phyloP scores from a whole-genome alignment of 2,888 invertebrate genomes.

The Antitype chi region DNA sequence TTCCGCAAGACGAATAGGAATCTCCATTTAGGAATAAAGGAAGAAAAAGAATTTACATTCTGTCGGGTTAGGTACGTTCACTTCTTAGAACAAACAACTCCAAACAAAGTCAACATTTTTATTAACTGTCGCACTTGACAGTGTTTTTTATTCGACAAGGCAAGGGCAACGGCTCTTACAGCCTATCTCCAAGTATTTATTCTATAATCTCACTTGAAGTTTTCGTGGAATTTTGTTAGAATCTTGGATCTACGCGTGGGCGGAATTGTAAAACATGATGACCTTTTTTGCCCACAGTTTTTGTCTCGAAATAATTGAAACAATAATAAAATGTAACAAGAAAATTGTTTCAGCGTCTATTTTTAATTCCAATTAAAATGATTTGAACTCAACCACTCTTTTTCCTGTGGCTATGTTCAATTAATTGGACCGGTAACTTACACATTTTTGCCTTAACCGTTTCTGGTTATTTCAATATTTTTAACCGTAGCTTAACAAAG shows the following conservation, averaged over 20 bases:
- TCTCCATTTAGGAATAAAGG: conserved; percentile 70
- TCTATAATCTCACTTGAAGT: conserved; percentile 48
- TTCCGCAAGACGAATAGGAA: conserved; percentile 76
- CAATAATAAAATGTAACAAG: conserved; percentile 21
- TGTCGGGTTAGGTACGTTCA: conserved; percentile 76
- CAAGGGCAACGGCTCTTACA: conserved; percentile 30
- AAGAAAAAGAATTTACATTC: conserved; percentile 81
- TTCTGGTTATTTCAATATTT: neutral
- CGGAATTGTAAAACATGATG: conserved; percentile 4
- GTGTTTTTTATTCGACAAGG: conserved; percentile 34
- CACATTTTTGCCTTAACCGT: neutral
- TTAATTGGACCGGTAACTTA: neutral
- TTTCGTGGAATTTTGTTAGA: conserved; percentile 10
- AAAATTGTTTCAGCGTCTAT: neutral
- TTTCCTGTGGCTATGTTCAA: neutral
- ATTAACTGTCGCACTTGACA: conserved; percentile 65
- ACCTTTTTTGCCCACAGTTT: conserved; percentile 9
- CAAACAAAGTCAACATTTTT: conserved; percentile 75
- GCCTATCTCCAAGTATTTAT: conserved; percentile 51
- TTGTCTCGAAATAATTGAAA: conserved; percentile 5
- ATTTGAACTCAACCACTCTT: neutral
- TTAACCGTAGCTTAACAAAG: neutral
- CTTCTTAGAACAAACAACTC: conserved; percentile 74
- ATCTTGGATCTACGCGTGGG: conserved; percentile 10
- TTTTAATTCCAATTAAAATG: neutral